Evolutionary conservation across 2,113 vertebrate species (phyloP).

Genomic region (Bettongia penicillata): DNA sequence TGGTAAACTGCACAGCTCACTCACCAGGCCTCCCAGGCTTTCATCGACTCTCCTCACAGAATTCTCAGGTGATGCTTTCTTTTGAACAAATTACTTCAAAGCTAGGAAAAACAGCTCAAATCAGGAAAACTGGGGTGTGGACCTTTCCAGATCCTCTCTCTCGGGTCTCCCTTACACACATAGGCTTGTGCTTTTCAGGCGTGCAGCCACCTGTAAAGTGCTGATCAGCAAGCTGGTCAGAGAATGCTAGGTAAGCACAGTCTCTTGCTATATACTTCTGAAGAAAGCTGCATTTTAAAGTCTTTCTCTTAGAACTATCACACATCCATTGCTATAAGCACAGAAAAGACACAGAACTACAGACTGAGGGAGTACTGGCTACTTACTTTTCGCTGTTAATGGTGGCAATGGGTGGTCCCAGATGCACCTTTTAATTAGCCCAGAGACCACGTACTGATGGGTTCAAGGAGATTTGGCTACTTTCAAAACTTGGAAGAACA

Average conservation of each 20-base stretch:
- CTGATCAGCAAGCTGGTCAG: background rate
- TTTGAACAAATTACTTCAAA: background rate
- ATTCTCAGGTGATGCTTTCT: background rate
- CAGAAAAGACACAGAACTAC: background rate
- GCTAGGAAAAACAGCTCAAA: background rate
- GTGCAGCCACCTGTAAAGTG: background rate
- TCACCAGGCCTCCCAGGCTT: background rate
- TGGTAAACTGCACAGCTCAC: background rate
- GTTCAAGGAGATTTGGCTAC: background rate
- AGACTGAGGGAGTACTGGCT: background rate
- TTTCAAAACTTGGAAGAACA: background rate
- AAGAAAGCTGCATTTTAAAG: background rate
- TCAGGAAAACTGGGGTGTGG: background rate
- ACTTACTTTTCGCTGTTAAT: background rate
- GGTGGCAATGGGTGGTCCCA: background rate
- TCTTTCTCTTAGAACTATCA: background rate
- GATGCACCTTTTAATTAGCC: background rate
- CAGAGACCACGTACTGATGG: background rate
- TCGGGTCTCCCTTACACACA: conserved; percentile 14
- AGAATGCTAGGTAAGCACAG: background rate
- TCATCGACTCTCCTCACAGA: background rate
- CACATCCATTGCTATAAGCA: background rate
- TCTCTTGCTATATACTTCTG: background rate
- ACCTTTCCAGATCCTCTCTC: background rate
- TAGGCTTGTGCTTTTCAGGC: conserved; percentile 8